Conservation (phyloP, 1,140 invertebrate genomes). For the Meloidogyne floridensis region DNA sequence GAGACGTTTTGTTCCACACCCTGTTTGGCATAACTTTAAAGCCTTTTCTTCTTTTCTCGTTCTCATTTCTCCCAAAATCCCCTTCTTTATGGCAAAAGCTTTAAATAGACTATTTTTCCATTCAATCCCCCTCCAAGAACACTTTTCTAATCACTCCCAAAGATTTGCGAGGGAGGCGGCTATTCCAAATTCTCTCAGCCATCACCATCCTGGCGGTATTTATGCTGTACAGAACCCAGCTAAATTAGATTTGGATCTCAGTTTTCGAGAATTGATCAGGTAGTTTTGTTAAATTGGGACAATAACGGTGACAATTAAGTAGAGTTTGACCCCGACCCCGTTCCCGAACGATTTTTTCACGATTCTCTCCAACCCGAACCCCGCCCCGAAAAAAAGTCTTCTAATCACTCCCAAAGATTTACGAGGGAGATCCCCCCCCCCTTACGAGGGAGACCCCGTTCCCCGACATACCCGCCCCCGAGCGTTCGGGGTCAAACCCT, state of each 20-base stretch:
- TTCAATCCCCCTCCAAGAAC: background rate
- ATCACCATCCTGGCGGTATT: constrained; percentile 23
- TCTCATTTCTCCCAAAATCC: background rate
- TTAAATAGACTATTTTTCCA: background rate
- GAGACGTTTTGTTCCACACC: background rate
- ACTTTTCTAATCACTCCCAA: background rate
- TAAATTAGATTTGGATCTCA: background rate
- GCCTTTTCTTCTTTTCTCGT: background rate
- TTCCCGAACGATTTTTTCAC: too few species aligned
- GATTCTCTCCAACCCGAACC: too few species aligned
- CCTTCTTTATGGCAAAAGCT: background rate
- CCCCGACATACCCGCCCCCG: too few species aligned
- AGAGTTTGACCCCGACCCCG: too few species aligned
- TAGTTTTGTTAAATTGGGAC: background rate
- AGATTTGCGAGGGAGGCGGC: background rate
- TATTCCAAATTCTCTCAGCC: constrained; percentile 2
- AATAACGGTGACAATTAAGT: too few species aligned
- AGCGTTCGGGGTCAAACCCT: too few species aligned
- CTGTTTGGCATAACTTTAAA: background rate
- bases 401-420: too few species aligned
- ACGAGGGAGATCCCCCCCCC: too few species aligned
- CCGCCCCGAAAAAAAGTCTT: too few species aligned
- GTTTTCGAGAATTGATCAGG: background rate
- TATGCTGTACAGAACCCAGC: constrained; percentile 12
- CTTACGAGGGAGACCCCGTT: too few species aligned